Evolutionary conservation across 2,113 vertebrate species (phyloP).

Genomic region (Calidris pygmaea): DNA sequence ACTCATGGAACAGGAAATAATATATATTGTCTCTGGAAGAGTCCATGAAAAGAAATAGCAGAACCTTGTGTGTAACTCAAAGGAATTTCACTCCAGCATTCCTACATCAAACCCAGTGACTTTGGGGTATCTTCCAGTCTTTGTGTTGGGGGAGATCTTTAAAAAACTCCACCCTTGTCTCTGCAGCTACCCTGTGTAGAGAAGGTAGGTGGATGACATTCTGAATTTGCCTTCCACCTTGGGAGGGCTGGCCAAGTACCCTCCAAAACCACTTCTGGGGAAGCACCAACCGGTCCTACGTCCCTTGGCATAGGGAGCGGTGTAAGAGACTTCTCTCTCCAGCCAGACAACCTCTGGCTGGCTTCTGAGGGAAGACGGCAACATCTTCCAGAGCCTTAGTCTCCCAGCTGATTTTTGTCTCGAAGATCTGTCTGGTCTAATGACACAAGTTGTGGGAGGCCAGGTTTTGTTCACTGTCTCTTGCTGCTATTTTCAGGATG

Average conservation of each 20-base stretch:
- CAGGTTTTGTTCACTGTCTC: not conserved
- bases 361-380: not conserved
- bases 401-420: not conserved
- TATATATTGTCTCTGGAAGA: not conserved
- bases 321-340: not conserved
- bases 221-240: not conserved
- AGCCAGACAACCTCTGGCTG: not conserved
- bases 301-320: not conserved
- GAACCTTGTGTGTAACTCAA: not conserved
- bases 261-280: not conserved
- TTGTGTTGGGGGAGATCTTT: not conserved
- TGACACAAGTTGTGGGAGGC: not conserved
- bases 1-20: not conserved
- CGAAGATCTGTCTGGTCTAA: not conserved
- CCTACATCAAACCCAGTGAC: not conserved
- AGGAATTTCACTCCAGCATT: not conserved
- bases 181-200: not conserved
- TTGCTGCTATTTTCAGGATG: slow-evolving; percentile 16
- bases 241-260: not conserved
- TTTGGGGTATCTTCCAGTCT: not conserved
- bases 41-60: not conserved
- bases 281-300: not conserved
- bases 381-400: not conserved
- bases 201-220: not conserved
- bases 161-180: not conserved